phyloP scores from a whole-genome alignment of 2,888 invertebrate genomes.

The Panzeria rudis region DNA sequence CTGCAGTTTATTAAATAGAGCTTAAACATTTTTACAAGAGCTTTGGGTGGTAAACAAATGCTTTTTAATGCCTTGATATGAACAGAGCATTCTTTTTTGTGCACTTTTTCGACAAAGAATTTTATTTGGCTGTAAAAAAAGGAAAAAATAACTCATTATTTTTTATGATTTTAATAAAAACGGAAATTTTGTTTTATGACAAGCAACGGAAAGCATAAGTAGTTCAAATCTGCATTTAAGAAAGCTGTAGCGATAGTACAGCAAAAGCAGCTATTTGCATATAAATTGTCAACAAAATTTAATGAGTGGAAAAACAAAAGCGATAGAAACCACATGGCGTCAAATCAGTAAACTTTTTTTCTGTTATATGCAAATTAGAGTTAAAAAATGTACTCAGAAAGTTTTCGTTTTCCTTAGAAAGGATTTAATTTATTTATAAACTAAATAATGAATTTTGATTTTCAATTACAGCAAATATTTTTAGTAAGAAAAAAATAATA shows the following conservation, averaged over 20 bases:
- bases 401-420: not conserved
- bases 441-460: not conserved
- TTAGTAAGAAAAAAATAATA: not conserved
- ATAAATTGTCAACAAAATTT: not conserved
- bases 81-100: not conserved
- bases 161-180: not conserved
- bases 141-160: not conserved
- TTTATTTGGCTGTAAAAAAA: not conserved
- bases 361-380: too few species aligned
- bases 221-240: too few species aligned
- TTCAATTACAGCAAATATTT: not conserved
- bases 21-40: constrained; percentile 39
- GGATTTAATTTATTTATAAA: not conserved
- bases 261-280: not conserved
- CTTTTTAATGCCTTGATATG: not conserved
- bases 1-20: constrained; percentile 58
- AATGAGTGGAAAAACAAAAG: not conserved
- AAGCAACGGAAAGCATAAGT: too few species aligned
- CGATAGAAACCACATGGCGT: not conserved
- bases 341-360: too few species aligned
- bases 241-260: too few species aligned
- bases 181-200: not conserved
- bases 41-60: not conserved
- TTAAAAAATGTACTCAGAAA: too few species aligned
- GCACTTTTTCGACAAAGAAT: not conserved